Evolutionary conservation across 2,797 vertebrate species (phyloP).

Genomic region (Gadopsis bispinosus): DNA sequence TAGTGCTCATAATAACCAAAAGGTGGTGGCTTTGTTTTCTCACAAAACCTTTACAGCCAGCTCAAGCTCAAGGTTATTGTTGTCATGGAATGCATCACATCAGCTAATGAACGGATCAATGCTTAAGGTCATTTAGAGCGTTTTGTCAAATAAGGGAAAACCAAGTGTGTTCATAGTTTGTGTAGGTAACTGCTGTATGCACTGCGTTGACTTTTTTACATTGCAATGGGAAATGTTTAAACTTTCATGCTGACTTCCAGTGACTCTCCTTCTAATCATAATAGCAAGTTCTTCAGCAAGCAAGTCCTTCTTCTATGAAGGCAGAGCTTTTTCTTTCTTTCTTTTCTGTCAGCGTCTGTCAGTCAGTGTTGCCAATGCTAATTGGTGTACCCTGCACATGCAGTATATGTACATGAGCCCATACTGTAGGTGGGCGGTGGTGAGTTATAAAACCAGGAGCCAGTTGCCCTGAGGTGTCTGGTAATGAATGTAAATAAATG

Average conservation of each 20-base stretch:
- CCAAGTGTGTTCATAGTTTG: background rate
- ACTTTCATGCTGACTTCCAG: background rate
- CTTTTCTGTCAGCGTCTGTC: constrained; percentile 8
- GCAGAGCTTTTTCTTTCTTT: background rate
- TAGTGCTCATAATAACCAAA: constrained; percentile 49
- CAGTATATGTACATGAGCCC: constrained; percentile 48
- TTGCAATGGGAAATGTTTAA: background rate
- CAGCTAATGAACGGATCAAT: background rate
- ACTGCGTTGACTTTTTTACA: background rate
- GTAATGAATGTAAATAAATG: constrained; percentile 77
- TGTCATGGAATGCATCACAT: background rate
- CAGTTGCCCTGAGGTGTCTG: constrained; percentile 53
- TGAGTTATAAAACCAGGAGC: constrained; percentile 59
- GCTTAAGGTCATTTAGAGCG: background rate
- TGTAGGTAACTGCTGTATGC: background rate
- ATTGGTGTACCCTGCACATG: constrained; percentile 54
- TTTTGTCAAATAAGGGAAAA: background rate
- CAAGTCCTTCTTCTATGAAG: constrained; percentile 10
- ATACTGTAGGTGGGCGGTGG: constrained; percentile 78
- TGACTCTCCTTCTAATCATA: constrained; percentile 4
- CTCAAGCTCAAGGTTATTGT: background rate
- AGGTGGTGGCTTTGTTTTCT: constrained; percentile 39
- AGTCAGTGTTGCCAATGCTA: constrained; percentile 53
- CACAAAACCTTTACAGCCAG: constrained; percentile 12
- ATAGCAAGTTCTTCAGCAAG: background rate